Conservation (phyloP, 2,888 invertebrate species). For the Acanthacorydalis orientalis region DNA sequence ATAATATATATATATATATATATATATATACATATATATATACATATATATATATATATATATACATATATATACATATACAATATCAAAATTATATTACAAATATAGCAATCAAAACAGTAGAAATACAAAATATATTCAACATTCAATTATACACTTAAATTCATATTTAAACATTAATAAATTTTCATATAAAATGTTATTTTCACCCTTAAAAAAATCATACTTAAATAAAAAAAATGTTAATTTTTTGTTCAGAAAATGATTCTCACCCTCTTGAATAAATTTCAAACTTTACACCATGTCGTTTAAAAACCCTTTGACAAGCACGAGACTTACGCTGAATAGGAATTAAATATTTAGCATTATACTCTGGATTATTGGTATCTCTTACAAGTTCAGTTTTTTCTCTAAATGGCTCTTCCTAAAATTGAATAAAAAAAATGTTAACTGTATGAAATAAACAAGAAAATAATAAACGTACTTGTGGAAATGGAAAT, state of each 20-base stretch:
- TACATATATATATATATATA: no score
- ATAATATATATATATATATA: no score
- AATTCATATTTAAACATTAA: no score
- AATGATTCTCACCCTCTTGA: slow-evolving; percentile 64
- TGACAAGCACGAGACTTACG: slow-evolving; percentile 65
- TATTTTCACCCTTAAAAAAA: no score
- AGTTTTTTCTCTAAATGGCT: slow-evolving; percentile 58
- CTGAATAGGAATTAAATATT: slow-evolving; percentile 63
- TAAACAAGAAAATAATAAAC: slow-evolving; percentile 14
- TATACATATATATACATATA: no score
- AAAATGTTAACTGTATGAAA: not conserved
- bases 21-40: no score
- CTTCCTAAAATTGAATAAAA: slow-evolving; percentile 38
- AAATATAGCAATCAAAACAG: no score
- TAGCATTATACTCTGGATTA: slow-evolving; percentile 76
- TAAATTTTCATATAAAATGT: no score
- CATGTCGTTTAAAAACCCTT: slow-evolving; percentile 75
- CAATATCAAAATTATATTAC: no score
- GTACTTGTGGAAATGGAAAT: slow-evolving; percentile 76
- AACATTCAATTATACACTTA: no score
- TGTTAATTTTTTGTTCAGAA: slow-evolving; percentile 7
- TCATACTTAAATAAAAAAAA: no score
- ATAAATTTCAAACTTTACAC: slow-evolving; percentile 80
- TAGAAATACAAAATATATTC: no score
- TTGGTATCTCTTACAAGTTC: slow-evolving; percentile 65